A percentile compares a stretch with the other conserved stretches of the same genome.
Evolutionary conservation across 1,140 invertebrate species (phyloP).

Genomic region (Hormaphis cornu): DNA sequence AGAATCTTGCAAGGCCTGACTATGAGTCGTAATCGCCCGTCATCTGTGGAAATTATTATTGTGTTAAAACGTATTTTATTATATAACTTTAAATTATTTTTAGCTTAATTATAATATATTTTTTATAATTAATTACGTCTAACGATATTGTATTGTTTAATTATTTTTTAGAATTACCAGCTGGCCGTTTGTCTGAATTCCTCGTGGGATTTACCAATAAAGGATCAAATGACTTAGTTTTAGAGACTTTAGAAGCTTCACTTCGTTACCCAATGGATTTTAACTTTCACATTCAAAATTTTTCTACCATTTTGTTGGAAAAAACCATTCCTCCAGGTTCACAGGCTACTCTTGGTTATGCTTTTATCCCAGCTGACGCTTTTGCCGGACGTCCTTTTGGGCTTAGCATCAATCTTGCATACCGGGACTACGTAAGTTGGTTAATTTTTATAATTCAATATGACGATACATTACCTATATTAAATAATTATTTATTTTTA

Average conservation of each 20-base stretch:
- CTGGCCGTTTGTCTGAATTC: slow-evolving; percentile 85
- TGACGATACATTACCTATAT: too few species aligned
- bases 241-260: slow-evolving; percentile 91
- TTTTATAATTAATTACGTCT: neutral
- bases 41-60: too few species aligned
- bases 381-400: slow-evolving; percentile 94
- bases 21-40: too few species aligned
- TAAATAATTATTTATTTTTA: slow-evolving; percentile 37
- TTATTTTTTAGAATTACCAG: slow-evolving; percentile 69
- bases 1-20: too few species aligned
- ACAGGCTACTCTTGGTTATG: slow-evolving; percentile 91
- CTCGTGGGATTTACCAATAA: slow-evolving; percentile 94
- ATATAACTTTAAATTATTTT: too few species aligned
- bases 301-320: slow-evolving; percentile 83
- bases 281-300: slow-evolving; percentile 96
- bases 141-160: slow-evolving; percentile 23
- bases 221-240: slow-evolving; percentile 77
- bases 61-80: too few species aligned
- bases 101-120: too few species aligned
- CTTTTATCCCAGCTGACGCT: slow-evolving; percentile 87
- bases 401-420: slow-evolving; percentile 84
- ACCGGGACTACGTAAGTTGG: slow-evolving; percentile 69
- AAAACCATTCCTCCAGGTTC: slow-evolving; percentile 78
- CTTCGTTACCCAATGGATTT: slow-evolving; percentile 99
- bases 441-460: slow-evolving; percentile 27